Evolutionary conservation across 2,888 invertebrate species (phyloP).

Genomic region (Azorinus chamasolen): DNA sequence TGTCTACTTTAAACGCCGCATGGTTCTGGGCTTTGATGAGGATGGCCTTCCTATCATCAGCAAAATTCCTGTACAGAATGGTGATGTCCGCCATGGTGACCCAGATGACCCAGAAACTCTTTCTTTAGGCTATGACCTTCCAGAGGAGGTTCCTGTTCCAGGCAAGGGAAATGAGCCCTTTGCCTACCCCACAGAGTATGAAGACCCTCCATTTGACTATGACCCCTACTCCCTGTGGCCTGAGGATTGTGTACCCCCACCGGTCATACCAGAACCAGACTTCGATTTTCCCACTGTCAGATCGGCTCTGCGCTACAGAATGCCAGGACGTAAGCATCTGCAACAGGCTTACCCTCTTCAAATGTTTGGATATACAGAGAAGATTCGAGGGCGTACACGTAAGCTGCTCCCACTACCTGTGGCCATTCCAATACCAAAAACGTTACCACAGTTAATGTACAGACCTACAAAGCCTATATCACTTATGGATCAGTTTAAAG

Average conservation of each 20-base stretch:
- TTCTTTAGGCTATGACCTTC: conserved; percentile 5
- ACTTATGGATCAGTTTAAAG: conserved; percentile 8
- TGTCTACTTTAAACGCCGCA: conserved; percentile 50
- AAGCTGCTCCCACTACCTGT: conserved; percentile 46
- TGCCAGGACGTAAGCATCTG: conserved; percentile 51
- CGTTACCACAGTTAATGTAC: conserved; percentile 53
- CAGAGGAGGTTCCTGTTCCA: conserved; percentile 6
- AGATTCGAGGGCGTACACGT: conserved; percentile 18
- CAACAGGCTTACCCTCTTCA: conserved; percentile 51
- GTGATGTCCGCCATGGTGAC: conserved; percentile 8
- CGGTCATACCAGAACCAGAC: conserved; percentile 24
- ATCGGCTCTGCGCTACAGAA: conserved; percentile 42
- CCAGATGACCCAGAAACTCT: conserved; percentile 2
- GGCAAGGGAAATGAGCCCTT: conserved; percentile 30
- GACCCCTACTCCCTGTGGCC: conserved; percentile 38
- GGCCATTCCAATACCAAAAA: conserved; percentile 37
- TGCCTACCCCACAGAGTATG: conserved; percentile 33
- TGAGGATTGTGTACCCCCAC: conserved; percentile 23
- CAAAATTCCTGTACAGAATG: conserved; percentile 32
- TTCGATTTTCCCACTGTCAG: conserved; percentile 52
- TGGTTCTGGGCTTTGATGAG: conserved; percentile 61
- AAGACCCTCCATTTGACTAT: conserved; percentile 42
- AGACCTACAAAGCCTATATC: conserved; percentile 33
- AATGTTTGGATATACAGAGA: conserved; percentile 44
- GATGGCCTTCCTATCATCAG: conserved; percentile 50